Percentiles rank a stretch among this genome's conserved stretches.
These are phyloP conservation scores for Panopea generosa DNA, from an alignment of 2,888 invertebrate genomes.

Conservation along the genomic window DNA sequence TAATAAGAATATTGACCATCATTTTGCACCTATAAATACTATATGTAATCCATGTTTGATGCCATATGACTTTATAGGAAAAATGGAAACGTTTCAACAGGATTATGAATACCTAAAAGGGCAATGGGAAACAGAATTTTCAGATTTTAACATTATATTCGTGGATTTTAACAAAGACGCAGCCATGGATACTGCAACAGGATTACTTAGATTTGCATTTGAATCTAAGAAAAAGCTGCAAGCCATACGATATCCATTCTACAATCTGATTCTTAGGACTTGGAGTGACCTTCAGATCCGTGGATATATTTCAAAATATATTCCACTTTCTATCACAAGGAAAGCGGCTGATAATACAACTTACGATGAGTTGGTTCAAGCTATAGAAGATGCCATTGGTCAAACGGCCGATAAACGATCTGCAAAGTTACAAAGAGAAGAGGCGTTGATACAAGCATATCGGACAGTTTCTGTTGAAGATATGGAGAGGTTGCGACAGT, in stretches of 20 bases:
- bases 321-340: conserved; percentile 56
- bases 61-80: conserved; percentile 50
- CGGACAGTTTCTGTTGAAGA: conserved; percentile 51
- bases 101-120: conserved; percentile 62
- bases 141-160: conserved; percentile 58
- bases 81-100: conserved; percentile 66
- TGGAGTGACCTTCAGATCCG: conserved; percentile 74
- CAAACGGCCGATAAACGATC: conserved; percentile 25
- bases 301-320: conserved; percentile 66
- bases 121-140: conserved; percentile 42
- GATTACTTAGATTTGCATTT: conserved; percentile 31
- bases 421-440: conserved; percentile 61
- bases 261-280: conserved; percentile 57
- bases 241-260: conserved; percentile 47
- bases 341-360: conserved; percentile 36
- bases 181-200: conserved; percentile 42
- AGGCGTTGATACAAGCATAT: conserved; percentile 70
- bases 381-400: conserved; percentile 40
- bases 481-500: conserved; percentile 55
- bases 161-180: conserved; percentile 68
- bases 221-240: conserved; percentile 33
- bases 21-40: not conserved
- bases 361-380: conserved; percentile 36
- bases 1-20: not conserved
- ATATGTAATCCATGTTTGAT: not conserved